Evolutionary conservation across 2,113 vertebrate genomes (phyloP), one percentile per base, ranked within the genome.

Genomic region (Nerophis lumbriciformis): DNA sequence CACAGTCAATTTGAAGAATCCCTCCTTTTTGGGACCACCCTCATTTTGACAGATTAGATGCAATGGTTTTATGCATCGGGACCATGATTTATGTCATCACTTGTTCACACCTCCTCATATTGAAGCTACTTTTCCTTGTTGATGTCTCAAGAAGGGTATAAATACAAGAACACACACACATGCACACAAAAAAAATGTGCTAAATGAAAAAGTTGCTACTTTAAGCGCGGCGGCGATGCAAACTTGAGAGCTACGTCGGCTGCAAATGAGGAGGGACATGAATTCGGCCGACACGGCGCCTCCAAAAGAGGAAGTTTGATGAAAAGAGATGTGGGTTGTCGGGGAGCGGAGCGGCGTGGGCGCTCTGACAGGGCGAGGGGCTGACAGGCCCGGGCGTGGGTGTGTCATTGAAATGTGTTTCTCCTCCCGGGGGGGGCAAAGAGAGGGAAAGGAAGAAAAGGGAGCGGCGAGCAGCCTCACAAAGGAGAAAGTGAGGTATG

Each of bases 351-450:
- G 78, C 73, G 44, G 84, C 79, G 86, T 86, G 81, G 83, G 84
- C 76, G 83, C 75, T 79, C 68, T 86, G 86, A 88, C 86, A 86
- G 81, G 81, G 84, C 71, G 83, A 83, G 83, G 84, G 86, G 81
- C 81, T 86, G 86, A 85, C 81, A 86, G 83, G 86, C 81, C 78
- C 81, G 60, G 80, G 84, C 84, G 86, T 88, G 86, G 86, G 86
- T 75, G 86, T 88, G 83, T 81, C 86, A 88, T 88, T 88, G 86
- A 88, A 88, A 88, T 84, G 86, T 84, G 83, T 83, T 85, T 85
- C 81, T 86, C 71, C 86, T 83, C 79, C 60, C 50, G 65, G 59
- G 63, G 73, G 76, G 14, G 58, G 54, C 7, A 48, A 15, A 0
- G 13, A n/a, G 15, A 61, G 37, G 2, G 19, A 45, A 36, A 11